phyloP scores from a whole-genome alignment of 2,888 invertebrate species.

The Drosophila pegasa region DNA sequence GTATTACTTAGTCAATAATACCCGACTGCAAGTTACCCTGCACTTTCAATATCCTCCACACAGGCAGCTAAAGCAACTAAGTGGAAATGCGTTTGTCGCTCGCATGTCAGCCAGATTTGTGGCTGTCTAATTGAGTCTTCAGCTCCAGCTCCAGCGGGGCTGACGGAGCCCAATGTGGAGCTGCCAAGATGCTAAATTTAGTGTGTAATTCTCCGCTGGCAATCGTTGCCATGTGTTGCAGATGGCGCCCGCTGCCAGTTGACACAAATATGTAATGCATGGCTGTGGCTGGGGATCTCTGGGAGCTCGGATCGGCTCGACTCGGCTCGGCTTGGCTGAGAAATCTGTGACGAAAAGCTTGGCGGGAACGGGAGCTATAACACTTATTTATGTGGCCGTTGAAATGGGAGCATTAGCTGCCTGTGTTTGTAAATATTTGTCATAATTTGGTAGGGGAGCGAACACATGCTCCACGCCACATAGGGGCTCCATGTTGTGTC shows the following conservation, averaged over 20 bases:
- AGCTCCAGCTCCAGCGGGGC: slow-evolving; percentile 10
- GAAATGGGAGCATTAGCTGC: slow-evolving; percentile 81
- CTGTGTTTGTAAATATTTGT: slow-evolving; percentile 81
- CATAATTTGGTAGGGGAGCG: slow-evolving; percentile 62
- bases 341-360: slow-evolving; percentile 71
- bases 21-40: not conserved
- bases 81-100: slow-evolving; percentile 50
- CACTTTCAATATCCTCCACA: not conserved
- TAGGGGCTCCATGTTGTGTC: slow-evolving; percentile 29
- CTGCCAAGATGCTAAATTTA: slow-evolving; percentile 74
- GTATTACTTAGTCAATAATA: not conserved
- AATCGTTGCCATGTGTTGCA: slow-evolving; percentile 82
- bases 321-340: slow-evolving; percentile 20
- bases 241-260: slow-evolving; percentile 49
- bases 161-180: slow-evolving; percentile 12
- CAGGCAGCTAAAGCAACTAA: slow-evolving; percentile 32
- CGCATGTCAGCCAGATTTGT: slow-evolving; percentile 69
- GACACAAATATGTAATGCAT: slow-evolving; percentile 58
- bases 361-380: slow-evolving; percentile 54
- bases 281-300: not conserved
- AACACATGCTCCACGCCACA: slow-evolving; percentile 43
- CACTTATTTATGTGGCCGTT: slow-evolving; percentile 82
- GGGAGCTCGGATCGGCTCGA: slow-evolving; percentile 29
- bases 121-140: slow-evolving; percentile 67
- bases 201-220: slow-evolving; percentile 77